phyloP scores from a whole-genome alignment of 2,797 vertebrate species.

The Betta splendens region DNA sequence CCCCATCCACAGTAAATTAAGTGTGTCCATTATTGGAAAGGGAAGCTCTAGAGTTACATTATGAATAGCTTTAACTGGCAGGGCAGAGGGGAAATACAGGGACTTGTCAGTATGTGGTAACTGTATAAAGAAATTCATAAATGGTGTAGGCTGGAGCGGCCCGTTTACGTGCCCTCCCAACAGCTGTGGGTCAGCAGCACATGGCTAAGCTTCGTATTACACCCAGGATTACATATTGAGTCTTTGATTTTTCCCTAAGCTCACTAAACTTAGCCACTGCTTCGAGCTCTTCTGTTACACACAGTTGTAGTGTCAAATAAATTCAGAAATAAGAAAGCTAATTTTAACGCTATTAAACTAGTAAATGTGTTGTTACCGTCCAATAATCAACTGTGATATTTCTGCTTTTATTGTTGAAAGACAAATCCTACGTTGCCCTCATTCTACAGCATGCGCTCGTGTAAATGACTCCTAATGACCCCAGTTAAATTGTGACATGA shows the following conservation, averaged over 20 bases:
- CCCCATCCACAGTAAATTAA: constrained; percentile 70
- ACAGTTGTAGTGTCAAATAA: constrained; percentile 50
- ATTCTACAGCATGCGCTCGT: constrained; percentile 23
- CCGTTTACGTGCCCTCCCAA: constrained; percentile 55
- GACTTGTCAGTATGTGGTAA: constrained; percentile 72
- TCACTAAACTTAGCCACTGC: constrained; percentile 80
- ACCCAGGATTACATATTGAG: constrained; percentile 81
- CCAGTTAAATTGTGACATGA: constrained; percentile 49
- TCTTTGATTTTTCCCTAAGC: constrained; percentile 82
- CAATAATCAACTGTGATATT: constrained; percentile 14
- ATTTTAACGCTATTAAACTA: constrained; percentile 5
- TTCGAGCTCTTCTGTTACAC: constrained; percentile 66
- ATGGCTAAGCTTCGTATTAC: constrained; percentile 82
- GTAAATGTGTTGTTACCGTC: constrained; percentile 11
- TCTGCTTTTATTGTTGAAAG: constrained; percentile 13
- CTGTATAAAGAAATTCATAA: constrained; percentile 75
- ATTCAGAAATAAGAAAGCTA: constrained; percentile 35
- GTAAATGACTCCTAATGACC: constrained; percentile 57
- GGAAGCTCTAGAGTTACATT: constrained; percentile 75
- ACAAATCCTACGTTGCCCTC: constrained; percentile 30
- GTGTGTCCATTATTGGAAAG: constrained; percentile 70
- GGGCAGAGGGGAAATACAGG: constrained; percentile 52
- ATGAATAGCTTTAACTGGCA: constrained; percentile 73
- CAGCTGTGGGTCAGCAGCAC: constrained; percentile 74
- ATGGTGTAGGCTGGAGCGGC: constrained; percentile 67